Conservation (phyloP, 2,888 invertebrate genomes). For the Anthrax anthrax region DNA sequence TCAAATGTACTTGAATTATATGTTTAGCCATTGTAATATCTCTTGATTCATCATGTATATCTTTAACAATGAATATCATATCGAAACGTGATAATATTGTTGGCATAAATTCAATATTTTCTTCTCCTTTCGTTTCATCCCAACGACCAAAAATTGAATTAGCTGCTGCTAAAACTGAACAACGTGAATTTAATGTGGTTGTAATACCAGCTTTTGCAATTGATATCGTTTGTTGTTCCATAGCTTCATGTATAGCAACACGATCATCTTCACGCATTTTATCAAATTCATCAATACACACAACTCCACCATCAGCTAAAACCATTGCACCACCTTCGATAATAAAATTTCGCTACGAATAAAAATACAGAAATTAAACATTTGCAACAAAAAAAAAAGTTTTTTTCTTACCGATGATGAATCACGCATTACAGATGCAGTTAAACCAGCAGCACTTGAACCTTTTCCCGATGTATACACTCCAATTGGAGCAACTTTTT, state of each 20-base stretch:
- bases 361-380: background rate
- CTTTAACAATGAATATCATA: slow-evolving; percentile 99
- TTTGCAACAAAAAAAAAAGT: background rate
- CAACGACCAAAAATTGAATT: slow-evolving; percentile 97
- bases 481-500: slow-evolving; percentile 83
- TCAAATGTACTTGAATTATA: slow-evolving; percentile 91
- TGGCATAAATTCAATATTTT: slow-evolving; percentile 99
- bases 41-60: slow-evolving; percentile 76
- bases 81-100: slow-evolving; percentile 99
- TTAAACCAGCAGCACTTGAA: slow-evolving; percentile 95
- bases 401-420: slow-evolving; percentile 78
- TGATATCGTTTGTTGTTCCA: slow-evolving; percentile 99
- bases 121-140: slow-evolving; percentile 96
- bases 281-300: slow-evolving; percentile 99
- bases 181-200: slow-evolving; percentile 93
- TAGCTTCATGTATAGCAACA: slow-evolving; percentile 98
- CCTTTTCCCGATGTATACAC: slow-evolving; percentile 99
- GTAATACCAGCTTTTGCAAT: slow-evolving; percentile 99
- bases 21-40: slow-evolving; percentile 91
- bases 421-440: slow-evolving; percentile 92
- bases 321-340: slow-evolving; percentile 99
- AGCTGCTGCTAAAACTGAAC: slow-evolving; percentile 97
- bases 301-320: slow-evolving; percentile 95
- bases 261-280: slow-evolving; percentile 99
- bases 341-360: slow-evolving; percentile 82